phyloP scores from a whole-genome alignment of 2,888 invertebrate species.

The Drosophila conformis region DNA sequence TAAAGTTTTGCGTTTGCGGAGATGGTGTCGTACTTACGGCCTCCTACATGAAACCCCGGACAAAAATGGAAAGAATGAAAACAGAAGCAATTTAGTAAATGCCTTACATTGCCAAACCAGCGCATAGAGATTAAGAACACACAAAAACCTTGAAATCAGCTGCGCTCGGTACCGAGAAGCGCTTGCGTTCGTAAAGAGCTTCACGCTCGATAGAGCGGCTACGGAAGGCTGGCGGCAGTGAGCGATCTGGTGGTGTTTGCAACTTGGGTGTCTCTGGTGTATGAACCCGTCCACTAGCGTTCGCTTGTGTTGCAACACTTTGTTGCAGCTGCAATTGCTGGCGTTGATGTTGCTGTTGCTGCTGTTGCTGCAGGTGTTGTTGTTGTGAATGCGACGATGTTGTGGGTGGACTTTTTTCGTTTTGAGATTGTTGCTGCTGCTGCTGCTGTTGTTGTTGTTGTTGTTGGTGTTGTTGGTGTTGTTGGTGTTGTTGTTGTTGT shows the following conservation, averaged over 20 bases:
- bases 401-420: constrained; percentile 68
- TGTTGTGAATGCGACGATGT: constrained; percentile 80
- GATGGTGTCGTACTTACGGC: constrained; percentile 84
- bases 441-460: constrained; percentile 83
- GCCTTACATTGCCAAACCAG: background rate
- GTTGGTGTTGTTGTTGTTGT: constrained; percentile 81
- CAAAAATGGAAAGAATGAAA: constrained; percentile 13
- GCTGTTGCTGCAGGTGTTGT: constrained; percentile 78
- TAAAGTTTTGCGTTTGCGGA: constrained; percentile 81
- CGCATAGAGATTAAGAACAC: constrained; percentile 12
- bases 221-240: constrained; percentile 83
- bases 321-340: constrained; percentile 63
- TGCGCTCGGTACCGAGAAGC: constrained; percentile 82
- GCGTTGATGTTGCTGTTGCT: constrained; percentile 56
- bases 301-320: constrained; percentile 37
- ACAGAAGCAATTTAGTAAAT: background rate
- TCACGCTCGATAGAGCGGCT: constrained; percentile 84
- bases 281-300: constrained; percentile 42
- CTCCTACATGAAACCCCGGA: constrained; percentile 68
- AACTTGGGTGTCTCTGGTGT: constrained; percentile 74
- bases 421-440: constrained; percentile 76
- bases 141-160: constrained; percentile 78
- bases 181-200: constrained; percentile 82
- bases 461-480: constrained; percentile 70
- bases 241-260: constrained; percentile 82